Conservation (phyloP, 2,797 vertebrate species). For the Eurystomus glaucurus region DNA sequence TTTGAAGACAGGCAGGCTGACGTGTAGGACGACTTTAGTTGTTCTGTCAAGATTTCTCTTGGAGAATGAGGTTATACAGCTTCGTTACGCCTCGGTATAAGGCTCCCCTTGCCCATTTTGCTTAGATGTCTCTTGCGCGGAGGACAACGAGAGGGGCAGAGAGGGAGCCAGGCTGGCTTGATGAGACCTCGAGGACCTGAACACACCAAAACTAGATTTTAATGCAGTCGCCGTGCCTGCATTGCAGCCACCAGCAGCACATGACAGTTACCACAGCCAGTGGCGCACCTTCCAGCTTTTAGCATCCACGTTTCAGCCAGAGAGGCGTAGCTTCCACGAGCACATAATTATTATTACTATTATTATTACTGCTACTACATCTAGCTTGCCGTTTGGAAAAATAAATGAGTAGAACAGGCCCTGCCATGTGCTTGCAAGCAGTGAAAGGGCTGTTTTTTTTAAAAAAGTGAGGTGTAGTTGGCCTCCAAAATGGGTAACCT, state of each 20-base stretch:
- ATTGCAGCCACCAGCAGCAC: neutral
- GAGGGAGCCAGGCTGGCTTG: neutral
- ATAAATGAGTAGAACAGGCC: neutral
- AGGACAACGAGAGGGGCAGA: accelerated
- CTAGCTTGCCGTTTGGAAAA: neutral
- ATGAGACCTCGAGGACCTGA: too few relatives aligned
- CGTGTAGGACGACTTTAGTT: accelerated
- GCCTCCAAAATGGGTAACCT: neutral
- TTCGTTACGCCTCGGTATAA: neutral
- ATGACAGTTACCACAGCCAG: neutral
- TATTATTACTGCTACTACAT: neutral
- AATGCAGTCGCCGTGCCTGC: neutral
- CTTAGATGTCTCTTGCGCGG: neutral
- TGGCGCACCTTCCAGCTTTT: too few relatives aligned
- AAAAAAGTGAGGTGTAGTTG: neutral
- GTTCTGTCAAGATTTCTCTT: neutral
- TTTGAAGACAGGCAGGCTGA: neutral
- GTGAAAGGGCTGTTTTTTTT: neutral
- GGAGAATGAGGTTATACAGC: neutral
- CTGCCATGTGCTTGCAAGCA: neutral
- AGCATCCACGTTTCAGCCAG: neutral
- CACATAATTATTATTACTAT: neutral
- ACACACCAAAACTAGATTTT: neutral
- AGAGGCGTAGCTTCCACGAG: accelerated
- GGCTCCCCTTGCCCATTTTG: neutral